Conservation (phyloP, 92 coral and sea anemone species). For the Epizoanthus illoricatus region DNA sequence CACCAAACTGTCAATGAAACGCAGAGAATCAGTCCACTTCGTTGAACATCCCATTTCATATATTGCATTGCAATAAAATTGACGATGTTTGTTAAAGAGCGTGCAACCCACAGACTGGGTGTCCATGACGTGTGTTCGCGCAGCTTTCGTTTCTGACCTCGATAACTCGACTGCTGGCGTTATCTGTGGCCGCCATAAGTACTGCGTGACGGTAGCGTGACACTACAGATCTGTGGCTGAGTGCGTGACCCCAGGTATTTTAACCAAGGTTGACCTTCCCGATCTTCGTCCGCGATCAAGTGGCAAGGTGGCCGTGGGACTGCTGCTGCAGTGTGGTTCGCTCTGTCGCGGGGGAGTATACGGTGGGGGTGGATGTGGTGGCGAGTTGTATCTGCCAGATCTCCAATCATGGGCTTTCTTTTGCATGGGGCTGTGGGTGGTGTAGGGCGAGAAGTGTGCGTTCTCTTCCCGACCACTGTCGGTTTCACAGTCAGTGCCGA, state of each 20-base stretch:
- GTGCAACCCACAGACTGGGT: too few species aligned
- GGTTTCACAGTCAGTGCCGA: conserved; percentile 73
- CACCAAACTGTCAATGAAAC: too few species aligned
- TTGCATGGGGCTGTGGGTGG: conserved; percentile 57
- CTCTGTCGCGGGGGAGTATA: not conserved
- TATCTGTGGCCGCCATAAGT: not conserved
- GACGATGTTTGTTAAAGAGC: too few species aligned
- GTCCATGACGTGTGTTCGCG: too few species aligned
- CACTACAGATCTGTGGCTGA: conserved; percentile 57
- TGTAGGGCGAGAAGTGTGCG: conserved; percentile 75
- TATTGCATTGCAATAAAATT: too few species aligned
- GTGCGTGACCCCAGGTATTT: conserved; percentile 55
- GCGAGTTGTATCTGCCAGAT: conserved; percentile 16
- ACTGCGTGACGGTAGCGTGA: not conserved
- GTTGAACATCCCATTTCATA: too few species aligned
- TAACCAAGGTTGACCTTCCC: conserved; percentile 36
- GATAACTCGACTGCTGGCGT: too few species aligned
- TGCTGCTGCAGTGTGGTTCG: conserved; percentile 27
- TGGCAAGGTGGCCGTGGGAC: conserved; percentile 42
- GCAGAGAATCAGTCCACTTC: too few species aligned
- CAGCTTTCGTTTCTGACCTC: too few species aligned
- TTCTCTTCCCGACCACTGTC: conserved; percentile 82
- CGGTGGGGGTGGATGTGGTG: conserved; percentile 22
- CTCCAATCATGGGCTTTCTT: conserved; percentile 41
- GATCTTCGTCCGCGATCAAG: conserved; percentile 40